Evolutionary conservation across 2,113 vertebrate genomes (phyloP), one percentile per base, ranked within the genome.

Genomic region (Leptosomus discolor): DNA sequence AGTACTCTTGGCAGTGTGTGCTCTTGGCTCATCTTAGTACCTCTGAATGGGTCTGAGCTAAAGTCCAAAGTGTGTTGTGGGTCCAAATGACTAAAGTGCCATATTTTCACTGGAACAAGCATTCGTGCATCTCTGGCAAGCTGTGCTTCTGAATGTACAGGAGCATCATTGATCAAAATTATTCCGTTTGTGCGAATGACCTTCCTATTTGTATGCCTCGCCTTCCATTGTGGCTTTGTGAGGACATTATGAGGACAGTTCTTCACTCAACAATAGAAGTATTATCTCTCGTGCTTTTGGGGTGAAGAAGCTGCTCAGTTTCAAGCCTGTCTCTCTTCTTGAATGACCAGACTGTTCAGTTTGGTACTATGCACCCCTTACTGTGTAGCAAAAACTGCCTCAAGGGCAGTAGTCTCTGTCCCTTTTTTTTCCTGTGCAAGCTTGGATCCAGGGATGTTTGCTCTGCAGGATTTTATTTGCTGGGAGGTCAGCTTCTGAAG

Each of bases 201-300:
- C 12, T 78, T 69, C 34, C 27, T 57, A 2, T 58, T 67, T 75
- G 21, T 54, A 8, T 24, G 6, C 18, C n/a, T 82, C 22, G 10
- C 24, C 26, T 73, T 48, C 19, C 15, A 6, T 41, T 54, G 11
- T 23, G 53, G 20, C 32, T 88, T 68, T 0, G 1, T 46, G 39
- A 34, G 26, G 45, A 41, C 8, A 19, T 68, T 41, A 50, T 20
- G 12, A 65, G 39, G 20, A 45, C 17, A 43, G 9, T 29, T 82
- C 48, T 76, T 81, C 39, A 41, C 34, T 71, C 54, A 43, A 15
- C 18, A 32, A 8, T 41, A 63, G 18, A 71, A 45, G 4, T 50
- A 12, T n/a, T 65, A 15, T 30, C 32, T 71, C 57, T 1, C 2
- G n/a, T 73, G 6, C 20, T 20, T 74, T 0, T 0, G 4, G 7